Evolutionary conservation across 2,797 vertebrate genomes (phyloP), one percentile per base, ranked within the genome.

Genomic region (Myripristis murdjan): DNA sequence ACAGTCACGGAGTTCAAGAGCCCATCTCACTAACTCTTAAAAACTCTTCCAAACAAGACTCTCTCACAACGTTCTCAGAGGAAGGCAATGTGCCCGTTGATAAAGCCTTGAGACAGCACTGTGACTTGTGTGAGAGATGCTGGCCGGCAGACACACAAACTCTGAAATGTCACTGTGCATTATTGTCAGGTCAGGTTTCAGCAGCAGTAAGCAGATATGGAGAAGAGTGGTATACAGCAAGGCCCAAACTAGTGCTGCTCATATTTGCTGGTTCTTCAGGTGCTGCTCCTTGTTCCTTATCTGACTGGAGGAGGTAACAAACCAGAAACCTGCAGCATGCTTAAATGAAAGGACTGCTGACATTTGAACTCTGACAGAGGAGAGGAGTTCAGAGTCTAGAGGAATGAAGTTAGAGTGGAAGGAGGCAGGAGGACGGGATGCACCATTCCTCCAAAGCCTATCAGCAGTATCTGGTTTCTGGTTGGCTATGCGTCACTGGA

Each of bases 391-490:
- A 44, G 67, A 53, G 63, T 77, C 67, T 39, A 56, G 62, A 57
- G 73, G n/a, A 76, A 77, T 68, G 75, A 63, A 31, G 1, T 49
- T 51, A 59, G 18, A 52, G 75, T 72, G 69, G 63, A 71, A 79
- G 81, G 56, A 68, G 79, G 78, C 28, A 66, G 65, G 72, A 74
- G 62, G 72, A 67, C 48, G 65, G 82, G 77, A 79, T 54, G 84
- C 82, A 79, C 77, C 35, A 59, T 82, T 89, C 87, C 82, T 90
- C 51, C 75, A 78, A 7, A 85, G 83, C 85, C 91, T 93, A 83
- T 91, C 70, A 79, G 91, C 89, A 67, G 92, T 93, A 86, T 95
- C 89, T 64, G 64, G 85, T 95, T 88, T 89, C 93, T 82, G 77
- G 81, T 57, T 64, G 47, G 78, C 76, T 70, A 77, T 24, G 69